Base-by-base conservation (phyloP, 2,888 invertebrate species). In the Cerastis rubricosa region DNA sequence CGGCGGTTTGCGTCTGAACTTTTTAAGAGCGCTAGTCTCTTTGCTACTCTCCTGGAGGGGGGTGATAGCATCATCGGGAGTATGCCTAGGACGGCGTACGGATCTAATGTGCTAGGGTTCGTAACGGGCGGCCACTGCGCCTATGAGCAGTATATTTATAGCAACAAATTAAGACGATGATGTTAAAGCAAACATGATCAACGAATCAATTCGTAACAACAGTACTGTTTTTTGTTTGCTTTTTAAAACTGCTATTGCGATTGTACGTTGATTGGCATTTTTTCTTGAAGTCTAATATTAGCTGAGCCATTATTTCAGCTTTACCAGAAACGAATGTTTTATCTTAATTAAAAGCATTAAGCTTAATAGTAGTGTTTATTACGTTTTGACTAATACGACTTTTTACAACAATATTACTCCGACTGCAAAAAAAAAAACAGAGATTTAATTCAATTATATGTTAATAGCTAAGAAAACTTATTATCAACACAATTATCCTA, bases 351-450 rank as follows among this genome's bases (percentile, higher is more conserved):
- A 64, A 40, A 65, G 59, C 14, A 45, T 35, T 22, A 57, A 35
- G 22, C 43, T 14, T n/a, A 78, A 61, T 25, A 45, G 19, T 25
- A 47, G 9, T 45, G 47, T 66, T 70, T 49, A 43, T 29, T 22
- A 47, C 14, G 35, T 51, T n/a, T 65, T 35, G 0, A 22, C 22
- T 17, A 25, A 40, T 12, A n/a, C 25, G 6, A 12, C 0, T 70
- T 47, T 57, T 11, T 47, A n/a, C 0, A 22, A 5, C 19, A 63
- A 25, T 35, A 35, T 9, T 25, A 47, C 45, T n/a, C 40, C 4
- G 8, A 43, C 19, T n/a, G 25, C 9, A 43, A 78, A 79, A 78
- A 79, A 78, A 45, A 22, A n/a, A 6, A 22, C 49, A 43, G 29
- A 45, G 45, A 35, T 70, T 43, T 61, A 35, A 67, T 77, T 78